phyloP scores from a whole-genome alignment of 2,888 invertebrate genomes.

The Thymelicus acteon region DNA sequence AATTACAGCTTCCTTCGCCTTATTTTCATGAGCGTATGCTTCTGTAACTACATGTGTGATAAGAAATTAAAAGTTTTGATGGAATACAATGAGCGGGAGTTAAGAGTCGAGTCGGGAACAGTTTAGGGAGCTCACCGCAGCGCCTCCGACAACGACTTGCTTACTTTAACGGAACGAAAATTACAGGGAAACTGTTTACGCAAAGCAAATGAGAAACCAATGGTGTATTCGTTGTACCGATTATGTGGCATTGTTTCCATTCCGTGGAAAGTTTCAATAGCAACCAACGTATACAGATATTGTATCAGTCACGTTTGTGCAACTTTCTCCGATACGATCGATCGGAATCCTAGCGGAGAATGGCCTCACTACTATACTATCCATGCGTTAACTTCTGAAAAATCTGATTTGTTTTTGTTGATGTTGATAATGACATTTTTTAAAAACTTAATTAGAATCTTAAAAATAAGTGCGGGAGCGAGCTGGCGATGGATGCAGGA shows the following conservation, averaged over 20 bases:
- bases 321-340: no score
- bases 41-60: not conserved
- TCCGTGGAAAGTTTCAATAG: no score
- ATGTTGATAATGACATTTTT: no score
- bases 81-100: not conserved
- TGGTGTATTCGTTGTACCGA: not conserved
- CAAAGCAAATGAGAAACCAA: not conserved
- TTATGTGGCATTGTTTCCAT: not conserved
- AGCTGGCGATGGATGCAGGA: constrained; percentile 12
- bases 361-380: no score
- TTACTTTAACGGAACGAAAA: not conserved
- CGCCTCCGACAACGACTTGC: not conserved
- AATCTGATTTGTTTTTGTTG: no score
- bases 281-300: no score
- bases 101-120: not conserved
- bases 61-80: not conserved
- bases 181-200: not conserved
- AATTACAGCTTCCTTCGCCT: no score
- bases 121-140: not conserved
- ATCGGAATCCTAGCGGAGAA: no score
- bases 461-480: not conserved
- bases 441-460: no score
- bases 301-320: no score
- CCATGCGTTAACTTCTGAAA: no score
- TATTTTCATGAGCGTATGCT: not conserved